Evolutionary conservation across 1,140 invertebrate genomes (phyloP).

Genomic region (Anastrepha obliqua): DNA sequence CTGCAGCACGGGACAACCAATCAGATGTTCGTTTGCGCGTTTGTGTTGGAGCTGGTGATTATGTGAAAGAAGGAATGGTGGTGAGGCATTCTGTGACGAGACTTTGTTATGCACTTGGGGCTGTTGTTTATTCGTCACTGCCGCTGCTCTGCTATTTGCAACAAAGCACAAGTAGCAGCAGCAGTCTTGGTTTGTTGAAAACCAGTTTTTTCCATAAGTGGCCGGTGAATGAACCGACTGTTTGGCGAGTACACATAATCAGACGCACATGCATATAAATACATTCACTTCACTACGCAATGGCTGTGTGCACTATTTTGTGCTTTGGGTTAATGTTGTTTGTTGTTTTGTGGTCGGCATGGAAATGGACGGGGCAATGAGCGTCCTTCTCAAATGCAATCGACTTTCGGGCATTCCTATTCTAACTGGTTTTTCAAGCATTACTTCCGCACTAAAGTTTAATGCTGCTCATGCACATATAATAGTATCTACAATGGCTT

Average conservation of each 20-base stretch:
- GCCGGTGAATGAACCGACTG: slow-evolving; percentile 71
- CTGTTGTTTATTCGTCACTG: background rate
- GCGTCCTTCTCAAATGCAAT: slow-evolving; percentile 32
- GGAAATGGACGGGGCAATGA: background rate
- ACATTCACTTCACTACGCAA: slow-evolving; percentile 45
- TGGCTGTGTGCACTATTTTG: slow-evolving; percentile 25
- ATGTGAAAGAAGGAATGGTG: slow-evolving; percentile 24
- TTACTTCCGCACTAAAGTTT: slow-evolving; percentile 15
- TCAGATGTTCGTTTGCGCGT: slow-evolving; percentile 60
- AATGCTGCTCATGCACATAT: background rate
- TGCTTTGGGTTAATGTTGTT: slow-evolving; percentile 10
- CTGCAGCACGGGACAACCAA: slow-evolving; percentile 68
- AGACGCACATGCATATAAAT: slow-evolving; percentile 56
- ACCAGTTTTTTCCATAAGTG: slow-evolving; percentile 64
- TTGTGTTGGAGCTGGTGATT: slow-evolving; percentile 37
- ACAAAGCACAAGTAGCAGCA: background rate
- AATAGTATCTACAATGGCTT: no score
- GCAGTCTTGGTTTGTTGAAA: background rate
- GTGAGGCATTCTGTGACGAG: background rate
- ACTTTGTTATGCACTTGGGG: background rate
- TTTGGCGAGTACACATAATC: background rate
- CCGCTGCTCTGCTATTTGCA: background rate
- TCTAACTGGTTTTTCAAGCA: slow-evolving; percentile 45
- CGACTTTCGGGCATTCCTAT: slow-evolving; percentile 13
- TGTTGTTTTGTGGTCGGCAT: background rate